These are phyloP conservation scores for Hydropotes inermis DNA, from an alignment of 2,113 vertebrate species.

Conservation along the genomic window DNA sequence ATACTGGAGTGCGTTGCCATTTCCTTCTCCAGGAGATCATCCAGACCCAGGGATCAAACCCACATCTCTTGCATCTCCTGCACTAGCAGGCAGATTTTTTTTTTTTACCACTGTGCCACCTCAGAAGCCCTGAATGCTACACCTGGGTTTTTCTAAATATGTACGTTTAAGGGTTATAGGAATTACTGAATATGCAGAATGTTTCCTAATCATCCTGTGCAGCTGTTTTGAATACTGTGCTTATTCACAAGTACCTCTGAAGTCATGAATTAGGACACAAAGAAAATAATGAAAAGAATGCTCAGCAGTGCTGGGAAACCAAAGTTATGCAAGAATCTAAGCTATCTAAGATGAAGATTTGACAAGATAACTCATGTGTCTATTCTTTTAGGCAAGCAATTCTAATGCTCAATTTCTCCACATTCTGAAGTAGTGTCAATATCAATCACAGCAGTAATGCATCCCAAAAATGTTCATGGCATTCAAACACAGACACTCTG, in stretches of 20 bases:
- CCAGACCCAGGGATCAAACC: neutral
- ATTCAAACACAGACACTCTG: neutral
- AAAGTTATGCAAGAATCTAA: constrained; percentile 33
- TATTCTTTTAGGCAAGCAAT: constrained; percentile 36
- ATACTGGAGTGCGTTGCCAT: neutral
- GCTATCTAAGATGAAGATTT: constrained; percentile 15
- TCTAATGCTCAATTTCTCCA: constrained; percentile 24
- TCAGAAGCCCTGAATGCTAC: neutral
- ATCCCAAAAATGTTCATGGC: neutral
- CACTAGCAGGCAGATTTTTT: neutral
- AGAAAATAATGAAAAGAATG: constrained; percentile 42
- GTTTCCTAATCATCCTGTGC: neutral
- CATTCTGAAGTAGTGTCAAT: neutral
- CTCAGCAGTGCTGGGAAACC: constrained; percentile 11
- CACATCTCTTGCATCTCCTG: neutral
- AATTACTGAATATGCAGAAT: neutral
- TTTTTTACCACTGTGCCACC: neutral
- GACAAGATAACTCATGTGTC: constrained; percentile 8
- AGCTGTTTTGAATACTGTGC: constrained; percentile 4
- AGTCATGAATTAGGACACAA: constrained; percentile 34
- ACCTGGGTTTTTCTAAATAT: constrained; percentile 3
- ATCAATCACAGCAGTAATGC: neutral
- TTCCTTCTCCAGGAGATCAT: neutral
- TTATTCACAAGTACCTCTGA: constrained; percentile 34
- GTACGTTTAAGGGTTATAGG: neutral